A percentile compares a stretch with the other conserved stretches of the same genome.
Evolutionary conservation across 2,113 vertebrate genomes (phyloP).

Genomic region (Empidonax traillii): DNA sequence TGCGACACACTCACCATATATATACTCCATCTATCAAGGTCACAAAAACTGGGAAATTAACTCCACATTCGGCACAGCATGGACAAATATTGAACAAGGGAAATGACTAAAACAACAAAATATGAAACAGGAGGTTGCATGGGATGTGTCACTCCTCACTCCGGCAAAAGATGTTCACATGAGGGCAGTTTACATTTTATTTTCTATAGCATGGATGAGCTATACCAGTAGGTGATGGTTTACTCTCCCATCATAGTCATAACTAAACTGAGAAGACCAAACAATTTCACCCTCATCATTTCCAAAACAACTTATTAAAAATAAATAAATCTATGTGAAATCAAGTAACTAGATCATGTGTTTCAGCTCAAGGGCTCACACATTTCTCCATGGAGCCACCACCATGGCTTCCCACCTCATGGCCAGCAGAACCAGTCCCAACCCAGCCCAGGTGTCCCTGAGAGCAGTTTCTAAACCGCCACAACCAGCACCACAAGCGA

Average conservation of each 20-base stretch:
- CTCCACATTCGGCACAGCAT: slow-evolving; percentile 6
- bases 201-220: neutral
- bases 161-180: neutral
- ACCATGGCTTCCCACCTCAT: neutral
- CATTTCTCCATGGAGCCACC: neutral
- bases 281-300: neutral
- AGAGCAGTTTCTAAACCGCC: neutral
- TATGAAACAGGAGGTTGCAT: neutral
- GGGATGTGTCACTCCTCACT: neutral
- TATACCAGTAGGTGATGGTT: neutral
- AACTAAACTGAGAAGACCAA: neutral
- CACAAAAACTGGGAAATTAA: slow-evolving; percentile 39
- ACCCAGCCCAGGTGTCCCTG: neutral
- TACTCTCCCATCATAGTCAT: neutral
- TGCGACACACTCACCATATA: neutral
- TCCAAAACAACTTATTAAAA: neutral
- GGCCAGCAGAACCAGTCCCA: neutral
- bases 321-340: neutral
- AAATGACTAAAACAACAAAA: slow-evolving; percentile 27
- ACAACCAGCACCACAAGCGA: neutral
- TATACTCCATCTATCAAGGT: neutral
- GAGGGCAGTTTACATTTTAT: neutral
- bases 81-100: neutral
- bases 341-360: neutral
- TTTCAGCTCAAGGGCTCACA: neutral